Base-by-base conservation (phyloP, 2,113 vertebrate genomes). In the Solea senegalensis region DNA sequence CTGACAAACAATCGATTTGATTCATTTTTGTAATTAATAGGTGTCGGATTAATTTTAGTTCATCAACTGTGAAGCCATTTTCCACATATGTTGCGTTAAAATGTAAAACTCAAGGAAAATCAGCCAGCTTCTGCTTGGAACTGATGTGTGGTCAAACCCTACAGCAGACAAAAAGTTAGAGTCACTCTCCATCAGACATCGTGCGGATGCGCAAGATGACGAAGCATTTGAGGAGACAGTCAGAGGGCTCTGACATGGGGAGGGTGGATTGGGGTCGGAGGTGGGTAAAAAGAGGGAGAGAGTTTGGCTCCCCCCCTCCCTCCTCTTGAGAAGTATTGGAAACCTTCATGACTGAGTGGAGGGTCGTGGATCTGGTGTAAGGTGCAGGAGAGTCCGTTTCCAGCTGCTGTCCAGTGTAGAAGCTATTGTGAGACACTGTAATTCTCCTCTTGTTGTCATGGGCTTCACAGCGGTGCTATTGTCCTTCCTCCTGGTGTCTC, bases 401-500 rank as follows among this genome's bases (percentile, higher is more conserved):
- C 59, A 55, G 65, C 69, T 72, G 83, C 13, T 59, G 78, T 72
- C 44, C 65, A 49, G 70, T 49, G 77, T 61, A 67, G 75, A 69
- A 58, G 56, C 48, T 54, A 49, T 28, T 65, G 49, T 50, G 57
- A 80, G 44, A 69, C 69, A 65, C 63, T 69, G 64, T n/a, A 5
- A 28, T 71, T 70, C 46, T 87, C 59, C 77, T 81, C 66, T 80
- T 87, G 77, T 83, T 86, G 88, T 82, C 86, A 94, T 92, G 90
- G 82, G 85, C 82, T 92, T 84, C 76, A 88, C 86, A 53, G 77
- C 80, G 41, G 67, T 92, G 78, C 81, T 92, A 54, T 84, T 93
- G 65, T 89, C 87, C 65, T 77, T 94, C 56, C 85, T 95, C 28
- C 80, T 95, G 80, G 57, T 88, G 62, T 90, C 92, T 51, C 76